Evolutionary conservation across 2,797 vertebrate species (phyloP).

Genomic region (Chrysocyon brachyurus): DNA sequence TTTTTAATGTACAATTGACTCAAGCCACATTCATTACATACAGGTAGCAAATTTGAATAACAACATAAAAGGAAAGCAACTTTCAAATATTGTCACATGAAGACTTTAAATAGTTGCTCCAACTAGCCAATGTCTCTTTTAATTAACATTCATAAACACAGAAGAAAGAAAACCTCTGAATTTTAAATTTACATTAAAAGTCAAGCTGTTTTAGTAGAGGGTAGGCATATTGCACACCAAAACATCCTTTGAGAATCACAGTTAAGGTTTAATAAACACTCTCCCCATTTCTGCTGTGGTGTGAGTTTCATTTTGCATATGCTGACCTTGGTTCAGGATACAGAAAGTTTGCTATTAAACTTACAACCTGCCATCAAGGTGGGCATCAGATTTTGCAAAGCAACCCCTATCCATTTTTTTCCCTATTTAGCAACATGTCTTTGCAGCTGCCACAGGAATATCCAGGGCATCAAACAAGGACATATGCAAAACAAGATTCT

Average conservation of each 20-base stretch:
- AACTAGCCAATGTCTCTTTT: constrained; percentile 52
- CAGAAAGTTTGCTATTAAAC: constrained; percentile 79
- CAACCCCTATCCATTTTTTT: constrained; percentile 62
- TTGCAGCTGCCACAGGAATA: constrained; percentile 71
- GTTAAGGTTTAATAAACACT: constrained; percentile 89
- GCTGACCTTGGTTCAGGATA: constrained; percentile 86
- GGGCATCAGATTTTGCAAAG: constrained; percentile 75
- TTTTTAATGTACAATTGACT: constrained; percentile 72
- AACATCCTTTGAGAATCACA: constrained; percentile 80
- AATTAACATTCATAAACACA: constrained; percentile 73
- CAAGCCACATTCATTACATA: constrained; percentile 50
- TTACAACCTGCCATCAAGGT: constrained; percentile 76
- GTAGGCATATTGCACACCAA: constrained; percentile 56
- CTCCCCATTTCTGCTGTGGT: constrained; percentile 81
- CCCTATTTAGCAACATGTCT: constrained; percentile 76
- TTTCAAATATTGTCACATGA: constrained; percentile 69
- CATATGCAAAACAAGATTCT: constrained; percentile 71
- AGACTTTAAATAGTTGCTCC: constrained; percentile 42
- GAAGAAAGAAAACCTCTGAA: constrained; percentile 67
- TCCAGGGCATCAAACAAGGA: constrained; percentile 74
- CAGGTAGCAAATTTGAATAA: constrained; percentile 38
- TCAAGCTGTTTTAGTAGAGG: constrained; percentile 63
- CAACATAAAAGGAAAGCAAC: constrained; percentile 10
- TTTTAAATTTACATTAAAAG: constrained; percentile 79
- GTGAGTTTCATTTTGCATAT: constrained; percentile 84